Base-by-base conservation (phyloP, 2,888 invertebrate species). In the Tenthredo notha region DNA sequence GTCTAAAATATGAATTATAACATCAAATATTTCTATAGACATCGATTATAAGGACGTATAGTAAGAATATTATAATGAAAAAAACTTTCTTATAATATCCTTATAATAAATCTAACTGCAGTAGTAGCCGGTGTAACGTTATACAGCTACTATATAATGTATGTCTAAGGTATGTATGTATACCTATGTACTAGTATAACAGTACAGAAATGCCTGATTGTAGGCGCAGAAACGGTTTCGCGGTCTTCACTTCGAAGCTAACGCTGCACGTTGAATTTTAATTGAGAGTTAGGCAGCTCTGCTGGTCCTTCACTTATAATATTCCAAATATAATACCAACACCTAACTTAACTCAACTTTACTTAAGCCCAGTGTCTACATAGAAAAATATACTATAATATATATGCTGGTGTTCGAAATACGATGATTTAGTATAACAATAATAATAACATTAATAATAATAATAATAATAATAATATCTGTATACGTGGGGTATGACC, bases 201-300 rank as follows among this genome's bases (percentile, higher is more conserved):
- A 86, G 85, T 86, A 88, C 75, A 86, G 87, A 88, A 87, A 87
- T 86, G 86, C 74, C 80, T 84, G 87, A 89, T 88, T 87, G 87
- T 87, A 87, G 87, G 84, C 85, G 84, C 85, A 83, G 86, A 88
- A 54, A 89, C 86, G 85, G 84, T 87, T 89, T 86, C 85, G 86
- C 84, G 85, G 86, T 87, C 85, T 88, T 85, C 83, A 84, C 85
- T 80, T 85, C 85, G 61, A 84, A 82, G 58, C 78, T 80, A 65
- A 80, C 25, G 37, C 15, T 82, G 85, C 54, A 54, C 50, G 75
- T 74, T 88, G 88, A 89, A 89, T 89, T 84, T 86, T 88, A 88
- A 88, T 87, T 29, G 43, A 47, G 50, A 43, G 83, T 70, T 83
- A 70, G 47, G 65, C 67, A n/a, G 40, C 12, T 25, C 21, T 40